These are phyloP conservation scores for Phalacrocorax aristotelis DNA, from an alignment of 2,113 vertebrate genomes.

Conservation along the genomic window DNA sequence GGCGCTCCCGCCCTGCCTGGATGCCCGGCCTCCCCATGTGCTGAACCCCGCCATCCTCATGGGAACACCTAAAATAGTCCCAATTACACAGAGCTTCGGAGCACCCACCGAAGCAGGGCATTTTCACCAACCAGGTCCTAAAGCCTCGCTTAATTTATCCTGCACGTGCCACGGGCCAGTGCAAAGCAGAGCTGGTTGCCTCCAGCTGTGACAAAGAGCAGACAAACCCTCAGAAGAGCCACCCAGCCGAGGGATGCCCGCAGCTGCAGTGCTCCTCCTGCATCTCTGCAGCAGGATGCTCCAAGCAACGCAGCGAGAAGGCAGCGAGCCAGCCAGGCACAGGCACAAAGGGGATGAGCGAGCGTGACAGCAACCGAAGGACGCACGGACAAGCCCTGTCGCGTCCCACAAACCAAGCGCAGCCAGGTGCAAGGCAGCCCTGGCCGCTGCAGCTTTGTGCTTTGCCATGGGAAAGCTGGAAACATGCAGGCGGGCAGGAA, in stretches of 20 bases:
- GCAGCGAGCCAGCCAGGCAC: neutral
- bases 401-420: neutral
- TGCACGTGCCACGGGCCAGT: neutral
- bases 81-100: accelerated
- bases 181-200: neutral
- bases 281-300: neutral
- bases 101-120: neutral
- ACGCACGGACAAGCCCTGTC: neutral
- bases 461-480: neutral
- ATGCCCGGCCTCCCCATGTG: accelerated
- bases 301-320: neutral
- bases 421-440: neutral
- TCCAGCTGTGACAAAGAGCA: neutral
- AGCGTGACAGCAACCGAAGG: neutral
- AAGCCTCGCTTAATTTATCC: neutral
- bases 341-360: too few species aligned
- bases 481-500: neutral
- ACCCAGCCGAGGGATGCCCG: neutral
- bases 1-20: neutral
- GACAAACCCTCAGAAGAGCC: neutral
- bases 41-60: neutral
- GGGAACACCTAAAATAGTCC: neutral
- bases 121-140: neutral
- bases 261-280: neutral
- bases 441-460: neutral